Evolutionary conservation across 1,140 invertebrate species (phyloP), one percentile per base, ranked within the genome.

Genomic region (Pomacea maculata): DNA sequence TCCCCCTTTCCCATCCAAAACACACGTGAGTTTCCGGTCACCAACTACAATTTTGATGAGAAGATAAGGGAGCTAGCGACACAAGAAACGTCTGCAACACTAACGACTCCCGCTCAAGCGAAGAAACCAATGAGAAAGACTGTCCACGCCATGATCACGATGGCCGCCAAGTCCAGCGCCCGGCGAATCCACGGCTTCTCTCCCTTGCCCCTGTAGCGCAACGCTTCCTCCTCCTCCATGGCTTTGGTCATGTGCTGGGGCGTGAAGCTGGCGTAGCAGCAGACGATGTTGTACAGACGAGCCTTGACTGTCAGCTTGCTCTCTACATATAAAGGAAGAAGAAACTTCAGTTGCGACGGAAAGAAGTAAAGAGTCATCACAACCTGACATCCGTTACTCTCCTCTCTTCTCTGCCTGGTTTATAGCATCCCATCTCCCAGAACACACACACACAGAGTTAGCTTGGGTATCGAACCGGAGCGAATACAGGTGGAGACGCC

Each of bases 121-220:
- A 80, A 83, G 34, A 83, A 77, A 0, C 64, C 82, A 15, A 83
- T 76, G 19, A 83, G 82, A 68, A 83, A 83, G 12, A 83, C 82
- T 11, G 82, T 80, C 65, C 63, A 75, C 9, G 78, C 79, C 82
- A 83, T 83, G 19, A 83, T 68, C 45, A 83, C 17, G 21, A 80
- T 34, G 29, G 78, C 78, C 19, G 76, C 74, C 1, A 83, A 21
- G 67, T 83, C 79, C 0, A 83, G 57, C 25, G 74, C 64, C 57
- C 71, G 29, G 17, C 76, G 45, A 55, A 83, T 76, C 82, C 82
- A 83, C 9, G 64, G 71, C 55, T 68, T 65, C 67, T 83, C 82
- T 55, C 55, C 67, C 19, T 79, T 63, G n/a, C 82, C 82, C 34
- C 78, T 54, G 82, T 80, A 83, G 11, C 61, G 73, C 54, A 75